Evolutionary conservation across 1,140 invertebrate genomes (phyloP).

Genomic region (Eurosta solidaginis): DNA sequence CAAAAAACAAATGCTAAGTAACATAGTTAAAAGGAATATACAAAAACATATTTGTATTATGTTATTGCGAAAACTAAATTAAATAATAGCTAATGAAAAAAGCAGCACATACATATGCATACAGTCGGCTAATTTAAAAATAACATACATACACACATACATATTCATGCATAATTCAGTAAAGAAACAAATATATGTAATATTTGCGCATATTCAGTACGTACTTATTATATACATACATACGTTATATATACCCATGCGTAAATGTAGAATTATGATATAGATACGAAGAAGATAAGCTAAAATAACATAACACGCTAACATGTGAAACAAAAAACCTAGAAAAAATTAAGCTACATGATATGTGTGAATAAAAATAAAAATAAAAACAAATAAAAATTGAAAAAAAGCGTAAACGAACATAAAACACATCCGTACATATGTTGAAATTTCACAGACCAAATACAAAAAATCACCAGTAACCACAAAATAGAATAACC

Average conservation of each 20-base stretch:
- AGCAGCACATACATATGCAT: not conserved
- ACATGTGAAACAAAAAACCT: not conserved
- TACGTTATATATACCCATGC: not conserved
- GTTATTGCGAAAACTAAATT: not conserved
- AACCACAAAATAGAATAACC: slow-evolving; percentile 5
- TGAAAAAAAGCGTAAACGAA: not conserved
- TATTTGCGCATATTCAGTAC: no score
- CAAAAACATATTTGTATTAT: not conserved
- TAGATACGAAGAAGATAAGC: not conserved
- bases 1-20: not conserved
- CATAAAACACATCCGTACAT: no score
- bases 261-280: not conserved
- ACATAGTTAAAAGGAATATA: not conserved
- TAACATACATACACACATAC: not conserved
- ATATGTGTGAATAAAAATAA: not conserved
- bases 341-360: not conserved
- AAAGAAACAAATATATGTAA: not conserved
- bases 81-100: not conserved
- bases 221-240: not conserved
- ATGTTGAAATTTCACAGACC: not conserved
- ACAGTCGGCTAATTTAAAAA: slow-evolving; percentile 20
- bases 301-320: no score
- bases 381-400: not conserved
- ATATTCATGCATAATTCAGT: not conserved
- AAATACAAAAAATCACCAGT: not conserved